Percentiles rank a stretch among this genome's conserved stretches.
Conservation (phyloP, 2,113 vertebrate genomes). For the Entomyzon cyanotis region DNA sequence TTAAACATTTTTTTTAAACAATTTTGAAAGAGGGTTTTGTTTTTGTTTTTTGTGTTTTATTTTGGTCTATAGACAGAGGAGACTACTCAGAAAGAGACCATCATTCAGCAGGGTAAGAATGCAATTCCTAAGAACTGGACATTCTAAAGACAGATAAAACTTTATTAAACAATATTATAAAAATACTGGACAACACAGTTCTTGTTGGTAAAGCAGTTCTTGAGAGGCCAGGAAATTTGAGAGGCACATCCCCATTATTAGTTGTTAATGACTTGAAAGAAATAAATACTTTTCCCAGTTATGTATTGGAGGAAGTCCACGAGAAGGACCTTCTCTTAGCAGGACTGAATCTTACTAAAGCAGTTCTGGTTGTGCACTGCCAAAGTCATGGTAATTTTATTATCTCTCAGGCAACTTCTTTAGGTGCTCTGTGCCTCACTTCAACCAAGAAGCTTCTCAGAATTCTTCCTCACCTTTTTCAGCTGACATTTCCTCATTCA, state of each 20-base stretch:
- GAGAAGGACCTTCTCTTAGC: not conserved
- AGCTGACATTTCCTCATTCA: not conserved
- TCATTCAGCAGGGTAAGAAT: conserved; percentile 41
- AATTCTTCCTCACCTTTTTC: not conserved
- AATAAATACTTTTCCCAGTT: not conserved
- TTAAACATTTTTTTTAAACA: not conserved
- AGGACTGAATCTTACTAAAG: not conserved
- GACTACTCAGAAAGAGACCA: not conserved
- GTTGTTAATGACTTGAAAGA: not conserved
- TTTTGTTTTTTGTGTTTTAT: not conserved
- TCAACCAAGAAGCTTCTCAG: not conserved
- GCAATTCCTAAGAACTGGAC: not conserved
- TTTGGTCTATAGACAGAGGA: conserved; percentile 52
- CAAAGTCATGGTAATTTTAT: not conserved
- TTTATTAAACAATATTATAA: not conserved
- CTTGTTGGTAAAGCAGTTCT: not conserved
- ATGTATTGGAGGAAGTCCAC: not conserved
- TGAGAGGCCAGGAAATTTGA: not conserved
- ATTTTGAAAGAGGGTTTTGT: not conserved
- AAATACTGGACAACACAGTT: not conserved
- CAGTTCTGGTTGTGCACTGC: not conserved
- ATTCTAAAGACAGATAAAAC: not conserved
- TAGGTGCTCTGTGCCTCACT: not conserved
- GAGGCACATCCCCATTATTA: not conserved
- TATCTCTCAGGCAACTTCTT: not conserved